phyloP scores from a whole-genome alignment of 2,113 vertebrate species.

The Cebus imitator region DNA sequence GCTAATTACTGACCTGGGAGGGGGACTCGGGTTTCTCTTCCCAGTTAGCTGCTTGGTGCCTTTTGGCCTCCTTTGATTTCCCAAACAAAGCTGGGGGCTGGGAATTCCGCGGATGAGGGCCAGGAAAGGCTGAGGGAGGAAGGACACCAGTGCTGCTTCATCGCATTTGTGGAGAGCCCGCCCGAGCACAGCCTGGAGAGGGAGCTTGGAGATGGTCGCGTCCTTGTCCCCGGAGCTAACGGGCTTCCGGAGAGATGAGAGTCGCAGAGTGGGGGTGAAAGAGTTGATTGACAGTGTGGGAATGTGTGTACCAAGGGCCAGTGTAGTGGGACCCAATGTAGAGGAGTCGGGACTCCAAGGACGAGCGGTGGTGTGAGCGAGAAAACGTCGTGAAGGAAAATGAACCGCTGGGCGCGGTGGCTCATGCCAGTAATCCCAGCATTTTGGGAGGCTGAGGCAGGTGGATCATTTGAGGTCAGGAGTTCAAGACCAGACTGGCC shows the following conservation, averaged over 20 bases:
- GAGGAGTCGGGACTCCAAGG: not conserved
- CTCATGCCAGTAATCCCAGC: too few relatives aligned
- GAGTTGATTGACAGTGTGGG: not conserved
- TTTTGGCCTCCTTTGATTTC: slow-evolving; percentile 6
- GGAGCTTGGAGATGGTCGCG: fast-evolving
- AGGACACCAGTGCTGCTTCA: not conserved
- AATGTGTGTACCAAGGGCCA: not conserved
- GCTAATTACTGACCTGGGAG: slow-evolving; percentile 31
- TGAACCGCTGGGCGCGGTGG: too few relatives aligned
- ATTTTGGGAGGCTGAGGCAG: too few relatives aligned
- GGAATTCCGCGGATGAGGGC: not conserved
- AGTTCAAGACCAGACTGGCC: too few relatives aligned
- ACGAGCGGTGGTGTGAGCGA: not conserved
- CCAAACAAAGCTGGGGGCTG: not conserved
- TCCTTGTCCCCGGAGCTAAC: not conserved
- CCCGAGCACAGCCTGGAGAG: not conserved
- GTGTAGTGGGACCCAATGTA: not conserved
- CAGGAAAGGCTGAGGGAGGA: not conserved
- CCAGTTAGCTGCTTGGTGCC: not conserved
- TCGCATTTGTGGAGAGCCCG: fast-evolving
- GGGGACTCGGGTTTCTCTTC: not conserved
- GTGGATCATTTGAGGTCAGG: too few relatives aligned
- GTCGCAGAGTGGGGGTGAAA: not conserved
- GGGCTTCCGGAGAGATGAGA: fast-evolving
- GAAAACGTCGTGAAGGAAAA: too few relatives aligned